These are phyloP conservation scores for Tiliqua scincoides DNA, from an alignment of 2,113 vertebrate species.

Conservation along the genomic window DNA sequence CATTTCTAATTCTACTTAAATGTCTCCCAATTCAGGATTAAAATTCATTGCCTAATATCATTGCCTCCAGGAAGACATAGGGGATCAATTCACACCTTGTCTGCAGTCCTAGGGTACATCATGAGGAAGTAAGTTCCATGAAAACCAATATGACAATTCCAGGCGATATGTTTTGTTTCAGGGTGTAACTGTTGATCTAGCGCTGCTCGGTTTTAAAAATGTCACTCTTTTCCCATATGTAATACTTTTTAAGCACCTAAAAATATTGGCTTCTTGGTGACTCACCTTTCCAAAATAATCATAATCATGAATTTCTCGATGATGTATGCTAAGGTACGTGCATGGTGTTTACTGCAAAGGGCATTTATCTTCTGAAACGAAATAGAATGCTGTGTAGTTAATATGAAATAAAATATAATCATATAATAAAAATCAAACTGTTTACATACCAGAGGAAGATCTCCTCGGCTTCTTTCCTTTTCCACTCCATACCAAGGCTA, in stretches of 20 bases:
- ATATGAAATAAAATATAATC: background rate
- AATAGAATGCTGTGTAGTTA: background rate
- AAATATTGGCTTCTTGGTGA: background rate
- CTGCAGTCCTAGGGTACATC: background rate
- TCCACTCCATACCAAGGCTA: background rate
- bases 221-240: background rate
- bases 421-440: background rate
- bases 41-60: background rate
- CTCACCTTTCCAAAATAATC: background rate
- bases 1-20: background rate
- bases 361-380: background rate
- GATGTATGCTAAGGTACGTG: background rate
- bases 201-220: background rate
- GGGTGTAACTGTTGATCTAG: background rate
- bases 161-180: background rate
- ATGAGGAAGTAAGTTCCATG: background rate
- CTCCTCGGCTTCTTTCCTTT: conserved; percentile 19
- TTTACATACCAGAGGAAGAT: background rate
- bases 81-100: background rate
- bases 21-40: background rate
- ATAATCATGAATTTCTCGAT: background rate
- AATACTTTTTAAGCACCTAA: background rate
- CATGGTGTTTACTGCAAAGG: background rate
- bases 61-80: background rate
- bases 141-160: background rate